Evolutionary conservation across 2,797 vertebrate genomes (phyloP).

Genomic region (Catamblyrhynchus diadema): DNA sequence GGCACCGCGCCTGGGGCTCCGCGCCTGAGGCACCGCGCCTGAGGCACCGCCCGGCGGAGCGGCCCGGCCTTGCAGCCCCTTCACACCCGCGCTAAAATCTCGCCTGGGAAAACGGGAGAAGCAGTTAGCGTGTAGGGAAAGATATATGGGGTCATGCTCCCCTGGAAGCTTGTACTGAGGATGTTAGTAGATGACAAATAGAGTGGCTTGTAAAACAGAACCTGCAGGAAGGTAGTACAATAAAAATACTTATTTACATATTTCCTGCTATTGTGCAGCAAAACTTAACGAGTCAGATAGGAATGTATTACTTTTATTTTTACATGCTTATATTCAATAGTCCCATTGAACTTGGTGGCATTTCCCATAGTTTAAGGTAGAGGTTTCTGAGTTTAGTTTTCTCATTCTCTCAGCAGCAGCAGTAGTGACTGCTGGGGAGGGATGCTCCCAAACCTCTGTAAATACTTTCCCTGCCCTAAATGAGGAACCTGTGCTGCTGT

Average conservation of each 20-base stretch:
- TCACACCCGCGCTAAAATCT: not conserved
- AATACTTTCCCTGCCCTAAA: not conserved
- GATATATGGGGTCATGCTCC: not conserved
- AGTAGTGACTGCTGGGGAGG: not conserved
- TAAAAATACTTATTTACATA: slow-evolving; percentile 2
- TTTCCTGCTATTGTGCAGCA: slow-evolving; percentile 33
- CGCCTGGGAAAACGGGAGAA: not conserved
- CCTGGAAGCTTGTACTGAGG: not conserved
- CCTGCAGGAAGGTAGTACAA: slow-evolving; percentile 7
- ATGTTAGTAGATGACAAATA: not conserved
- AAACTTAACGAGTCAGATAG: not conserved
- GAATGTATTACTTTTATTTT: not conserved
- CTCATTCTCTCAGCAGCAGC: not conserved
- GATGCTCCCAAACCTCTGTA: not conserved
- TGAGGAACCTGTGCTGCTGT: not conserved
- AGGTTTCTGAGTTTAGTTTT: not conserved
- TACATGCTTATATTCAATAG: not conserved
- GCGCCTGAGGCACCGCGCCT: fast-evolving
- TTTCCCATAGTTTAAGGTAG: not conserved
- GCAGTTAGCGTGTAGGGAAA: not conserved
- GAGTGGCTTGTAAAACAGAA: not conserved
- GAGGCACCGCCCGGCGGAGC: fast-evolving
- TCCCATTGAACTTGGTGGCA: not conserved
- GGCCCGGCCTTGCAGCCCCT: no score
- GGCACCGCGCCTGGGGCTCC: fast-evolving